Conservation (phyloP, 2,113 vertebrate species). For the Notarius lentiginosus region DNA sequence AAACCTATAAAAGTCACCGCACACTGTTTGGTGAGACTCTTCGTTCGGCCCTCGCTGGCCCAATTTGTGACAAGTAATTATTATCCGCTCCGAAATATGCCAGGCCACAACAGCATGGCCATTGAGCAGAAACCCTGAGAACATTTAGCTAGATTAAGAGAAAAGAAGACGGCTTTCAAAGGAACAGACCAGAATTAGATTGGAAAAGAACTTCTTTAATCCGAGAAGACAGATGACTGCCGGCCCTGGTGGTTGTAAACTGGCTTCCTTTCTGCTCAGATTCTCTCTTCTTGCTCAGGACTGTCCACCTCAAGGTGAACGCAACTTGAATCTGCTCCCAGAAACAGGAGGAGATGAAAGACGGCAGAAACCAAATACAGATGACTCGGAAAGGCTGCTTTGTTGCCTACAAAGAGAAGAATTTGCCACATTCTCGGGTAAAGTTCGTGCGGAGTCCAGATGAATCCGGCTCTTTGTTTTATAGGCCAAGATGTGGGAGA, state of each 20-base stretch:
- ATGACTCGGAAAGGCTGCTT: slow-evolving; percentile 54
- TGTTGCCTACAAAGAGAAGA: slow-evolving; percentile 56
- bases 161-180: slow-evolving; percentile 33
- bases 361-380: slow-evolving; percentile 58
- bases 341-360: slow-evolving; percentile 41
- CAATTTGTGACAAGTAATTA: slow-evolving; percentile 41
- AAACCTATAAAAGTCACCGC: slow-evolving; percentile 51
- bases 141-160: slow-evolving; percentile 27
- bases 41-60: slow-evolving; percentile 33
- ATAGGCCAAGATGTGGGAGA: slow-evolving; percentile 45
- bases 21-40: slow-evolving; percentile 49
- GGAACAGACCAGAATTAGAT: slow-evolving; percentile 22
- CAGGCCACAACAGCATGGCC: slow-evolving; percentile 22
- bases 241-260: neutral
- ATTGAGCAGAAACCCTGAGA: slow-evolving; percentile 17
- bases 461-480: slow-evolving; percentile 62
- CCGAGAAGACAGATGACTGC: neutral
- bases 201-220: slow-evolving; percentile 45
- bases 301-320: slow-evolving; percentile 44
- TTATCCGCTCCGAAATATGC: slow-evolving; percentile 36
- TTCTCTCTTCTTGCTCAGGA: slow-evolving; percentile 8
- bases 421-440: slow-evolving; percentile 60
- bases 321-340: slow-evolving; percentile 59
- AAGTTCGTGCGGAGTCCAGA: slow-evolving; percentile 39
- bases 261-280: slow-evolving; percentile 41